A percentile compares a stretch with the other conserved stretches of the same genome.
phyloP scores from a whole-genome alignment of 2,888 invertebrate species.

The Cordylochernes scorpioides region DNA sequence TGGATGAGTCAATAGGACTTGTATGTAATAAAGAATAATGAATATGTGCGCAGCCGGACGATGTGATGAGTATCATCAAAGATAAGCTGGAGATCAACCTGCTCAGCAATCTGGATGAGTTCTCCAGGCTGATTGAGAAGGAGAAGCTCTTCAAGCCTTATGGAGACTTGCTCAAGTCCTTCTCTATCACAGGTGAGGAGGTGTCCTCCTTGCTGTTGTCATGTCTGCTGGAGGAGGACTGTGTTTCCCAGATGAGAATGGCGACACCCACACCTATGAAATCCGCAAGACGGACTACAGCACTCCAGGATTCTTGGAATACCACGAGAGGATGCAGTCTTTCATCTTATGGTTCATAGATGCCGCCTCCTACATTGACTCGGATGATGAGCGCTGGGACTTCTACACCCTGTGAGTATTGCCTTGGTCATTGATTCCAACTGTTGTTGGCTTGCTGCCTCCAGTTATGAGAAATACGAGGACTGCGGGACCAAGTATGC shows the following conservation, averaged over 20 bases:
- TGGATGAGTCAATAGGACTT: no score
- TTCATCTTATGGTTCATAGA: conserved; percentile 86
- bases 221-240: no score
- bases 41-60: conserved; percentile 47
- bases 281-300: conserved; percentile 47
- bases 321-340: conserved; percentile 59
- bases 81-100: conserved; percentile 42
- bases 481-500: conserved; percentile 33
- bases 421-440: no score
- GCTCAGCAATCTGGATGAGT: conserved; percentile 41
- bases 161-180: conserved; percentile 38
- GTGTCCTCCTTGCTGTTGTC: no score
- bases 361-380: conserved; percentile 75
- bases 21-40: no score
- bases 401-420: conserved; percentile 31
- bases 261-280: conserved; percentile 31
- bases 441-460: conserved; percentile 1
- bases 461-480: conserved; percentile 22
- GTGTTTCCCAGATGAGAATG: conserved; percentile 3
- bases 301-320: conserved; percentile 40
- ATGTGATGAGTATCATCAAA: conserved; percentile 38
- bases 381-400: conserved; percentile 71
- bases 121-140: conserved; percentile 37
- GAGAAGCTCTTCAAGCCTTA: conserved; percentile 48
- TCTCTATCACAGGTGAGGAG: no score